Evolutionary conservation across 2,888 invertebrate species (phyloP), one percentile per base, ranked within the genome.

Genomic region (Chaitophorus viminalis): DNA sequence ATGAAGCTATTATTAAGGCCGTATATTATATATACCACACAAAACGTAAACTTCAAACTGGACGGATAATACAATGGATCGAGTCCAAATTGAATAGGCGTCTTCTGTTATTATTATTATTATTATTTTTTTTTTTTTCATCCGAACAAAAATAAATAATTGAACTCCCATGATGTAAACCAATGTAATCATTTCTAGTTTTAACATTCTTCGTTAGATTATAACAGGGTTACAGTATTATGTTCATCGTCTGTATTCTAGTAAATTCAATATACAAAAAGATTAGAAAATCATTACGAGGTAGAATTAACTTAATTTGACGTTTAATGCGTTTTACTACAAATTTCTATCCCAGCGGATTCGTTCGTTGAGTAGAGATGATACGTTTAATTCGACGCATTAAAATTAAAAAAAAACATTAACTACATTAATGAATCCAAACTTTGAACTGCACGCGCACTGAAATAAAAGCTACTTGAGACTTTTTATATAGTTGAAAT

Each of bases 1-100:
- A 54, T 54, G 14, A 39, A 60, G 8, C 29, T 17, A n/a, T 83
- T 75, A 36, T 60, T 29, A 36, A 18, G 54, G 36, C 39, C 54
- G 33, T 60, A 25, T 75, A 75, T 36, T 60, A 74, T 70, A 74
- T 14, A 60, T 36, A 72, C 36, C 2, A 14, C 3, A 25, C 25
- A n/a, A 75, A 29, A 25, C 60, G 74, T 82, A 54, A 60, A 33
- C n/a, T 54, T 25, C 36, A 8, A 25, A 70, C n/a, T 21, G 29
- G 52, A 25, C 52, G 31, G 70, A 31, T 70, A 11, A 18, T 65
- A 31, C 25, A 68, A 85, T 85, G 68, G 68, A 77, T 85, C 33
- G 21, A 18, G 65, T 77, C n/a, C n/a, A 85, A 85, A 85, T 77
- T 68, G 84, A 85, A 85, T 68, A 85, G 68, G 84, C 84, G 84